These are phyloP conservation scores for Frieseomelitta varia DNA, from an alignment of 1,140 invertebrate genomes.

Conservation along the genomic window DNA sequence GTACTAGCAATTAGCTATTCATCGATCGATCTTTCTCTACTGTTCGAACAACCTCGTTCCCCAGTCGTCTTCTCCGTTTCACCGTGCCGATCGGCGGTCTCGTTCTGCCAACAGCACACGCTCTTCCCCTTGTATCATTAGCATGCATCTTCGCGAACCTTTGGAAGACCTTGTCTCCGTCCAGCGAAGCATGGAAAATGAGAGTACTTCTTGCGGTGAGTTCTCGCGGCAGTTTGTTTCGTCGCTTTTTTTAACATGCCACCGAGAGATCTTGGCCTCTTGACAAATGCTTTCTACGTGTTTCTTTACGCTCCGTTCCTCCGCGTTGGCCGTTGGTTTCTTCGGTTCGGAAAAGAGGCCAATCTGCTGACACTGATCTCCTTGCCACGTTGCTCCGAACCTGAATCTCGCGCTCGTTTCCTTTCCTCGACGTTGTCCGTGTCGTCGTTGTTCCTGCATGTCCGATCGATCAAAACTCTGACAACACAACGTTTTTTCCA, in stretches of 20 bases:
- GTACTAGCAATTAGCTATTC: constrained; percentile 70
- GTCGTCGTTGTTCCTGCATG: neutral
- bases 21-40: constrained; percentile 63
- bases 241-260: constrained; percentile 39
- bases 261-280: constrained; percentile 35
- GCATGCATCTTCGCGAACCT: constrained; percentile 57
- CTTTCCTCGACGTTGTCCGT: neutral
- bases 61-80: constrained; percentile 38
- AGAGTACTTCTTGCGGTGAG: constrained; percentile 64
- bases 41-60: constrained; percentile 31
- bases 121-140: constrained; percentile 34
- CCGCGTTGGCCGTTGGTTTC: constrained; percentile 2
- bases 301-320: constrained; percentile 58
- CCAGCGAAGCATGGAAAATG: constrained; percentile 74
- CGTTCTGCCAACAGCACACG: neutral
- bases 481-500: neutral
- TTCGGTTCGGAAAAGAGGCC: constrained; percentile 34
- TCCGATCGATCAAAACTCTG: neutral
- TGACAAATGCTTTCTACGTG: constrained; percentile 65
- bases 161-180: constrained; percentile 69
- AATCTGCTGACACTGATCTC: constrained; percentile 47
- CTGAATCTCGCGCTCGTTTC: neutral
- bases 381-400: neutral
- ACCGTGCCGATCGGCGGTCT: neutral
- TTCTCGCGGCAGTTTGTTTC: constrained; percentile 50